Base-by-base conservation (phyloP, 1,140 invertebrate genomes). In the Orchesella cincta region DNA sequence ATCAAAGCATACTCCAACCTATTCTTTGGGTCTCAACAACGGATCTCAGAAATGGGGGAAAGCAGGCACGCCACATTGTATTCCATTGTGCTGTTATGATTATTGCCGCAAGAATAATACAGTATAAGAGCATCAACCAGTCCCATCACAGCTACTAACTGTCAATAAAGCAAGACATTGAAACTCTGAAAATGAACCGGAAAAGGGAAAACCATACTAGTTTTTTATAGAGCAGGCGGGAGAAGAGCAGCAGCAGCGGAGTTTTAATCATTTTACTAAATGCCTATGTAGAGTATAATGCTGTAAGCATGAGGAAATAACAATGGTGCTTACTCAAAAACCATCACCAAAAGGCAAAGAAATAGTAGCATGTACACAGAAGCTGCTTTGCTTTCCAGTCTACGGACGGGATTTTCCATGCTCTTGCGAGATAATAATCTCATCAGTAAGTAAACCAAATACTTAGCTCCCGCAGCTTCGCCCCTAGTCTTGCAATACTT, bases 181-280 rank as follows among this genome's bases (percentile, higher is more conserved):
- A 57, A 57, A n/a, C 52, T 57, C 23, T n/a, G 52, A 57, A 57
- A 57, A 57, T 57, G 52, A 57, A 57, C 52, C 52, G 52, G 52
- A 57, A 57, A 14, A 57, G n/a, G n/a, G n/a, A n/a, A n/a, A n/a
- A n/a, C n/a, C n/a, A n/a, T n/a, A n/a, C n/a, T n/a, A n/a, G n/a
- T n/a, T n/a, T n/a, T 26, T 31, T 2, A 67, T 31, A 33, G 31
- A 12, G 62, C 31, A 57, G 62, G n/a, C n/a, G n/a, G n/a, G n/a
- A 31, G 23, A 67, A 31, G 8, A 12, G 62, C 31, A 67, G 3
- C 52, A 18, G 23, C 52, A 67, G 12, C 26, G 29, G 62, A 29
- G 26, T 67, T 67, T 67, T 67, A 67, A 67, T 67, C 62, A 67
- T 67, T 67, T 67, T 67, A 67, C 33, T 29, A 67, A 31, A 67